Evolutionary conservation across 2,113 vertebrate species (phyloP), one percentile per base, ranked within the genome.

Genomic region (Megaceryle torquata): DNA sequence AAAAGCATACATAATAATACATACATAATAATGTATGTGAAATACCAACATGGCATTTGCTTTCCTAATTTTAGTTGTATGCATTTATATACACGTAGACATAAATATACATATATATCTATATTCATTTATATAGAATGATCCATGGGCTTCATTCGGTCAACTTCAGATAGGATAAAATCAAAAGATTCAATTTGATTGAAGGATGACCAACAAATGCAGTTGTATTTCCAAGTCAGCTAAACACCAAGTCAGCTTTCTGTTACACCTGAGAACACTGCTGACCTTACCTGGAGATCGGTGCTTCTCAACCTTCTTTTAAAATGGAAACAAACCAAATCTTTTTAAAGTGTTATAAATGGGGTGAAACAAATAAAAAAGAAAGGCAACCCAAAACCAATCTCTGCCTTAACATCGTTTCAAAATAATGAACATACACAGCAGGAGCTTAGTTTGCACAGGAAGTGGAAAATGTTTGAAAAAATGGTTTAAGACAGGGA

Each of bases 301-400:
- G 17, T 31, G 65, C 41, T 77, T 72, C 85, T 54, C 65, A 93
- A 43, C 15, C 44, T 70, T 75, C 78, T 91, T 84, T 95, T 76
- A 86, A 95, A 75, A 86, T 11, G 14, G 28, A 75, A 91, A 88
- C 70, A 91, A 92, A 72, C 44, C 21, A 89, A 83, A 71, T 64
- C 31, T 50, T 89, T 75, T 68, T 57, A 21, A 88, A 83, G 11
- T 12, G 64, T 78, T 33, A 35, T 5, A 77, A 61, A 77, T n/a
- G 7, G 31, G 0, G 0, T 3, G 2, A 7, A n/a, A 33, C 29
- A 20, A 25, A 60, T 5, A 39, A 25, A 25, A 39, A 25, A 37
- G 8, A 61, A 78, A 19, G 12, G 51, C 59, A 74, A 80, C 8
- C 43, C 29, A 89, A 72, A 56, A 2, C 21, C 92, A 90, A 79